Base-by-base conservation (phyloP, 2,797 vertebrate species). In the Peromyscus eremicus region DNA sequence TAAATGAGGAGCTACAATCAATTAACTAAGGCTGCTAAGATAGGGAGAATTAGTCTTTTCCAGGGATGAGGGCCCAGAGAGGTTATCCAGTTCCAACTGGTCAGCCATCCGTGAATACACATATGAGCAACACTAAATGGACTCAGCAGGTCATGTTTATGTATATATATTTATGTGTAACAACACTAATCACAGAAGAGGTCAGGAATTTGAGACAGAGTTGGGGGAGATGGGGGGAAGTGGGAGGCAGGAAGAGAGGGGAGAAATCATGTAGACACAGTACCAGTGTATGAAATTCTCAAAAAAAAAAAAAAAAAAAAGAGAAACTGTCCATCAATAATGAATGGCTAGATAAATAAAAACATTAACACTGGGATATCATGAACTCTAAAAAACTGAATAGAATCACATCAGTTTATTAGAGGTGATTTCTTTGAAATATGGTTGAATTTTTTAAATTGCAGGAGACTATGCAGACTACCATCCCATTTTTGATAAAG, bases 281-380 rank as follows among this genome's bases (percentile, higher is more conserved):
- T 10, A 62, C 27, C 57, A 14, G 29, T 83, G 57, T 17, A 29
- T 62, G 57, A 83, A 29, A 62, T 83, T 43, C 37, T 83, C 57
- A 14, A 29, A 62, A 83, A 62, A 5, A 40, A n/a, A 37, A 13
- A 88, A 43, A 96, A 97, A 95, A 89, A 52, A 52, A 52, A 79
- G 57, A 89, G 34, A 40, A 32, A 52, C 40, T n/a, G 46, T 57
- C 21, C 55, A 55, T 32, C 29, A 77, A 5, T 2, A 57, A 77
- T 2, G 8, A 95, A 76, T 55, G 27, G 6, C 55, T 89, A 19
- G 81, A 62, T 32, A 73, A 88, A 77, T 14, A 86, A 62, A n/a
- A 88, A 34, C 23, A 55, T 19, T 64, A 79, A 64, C 49, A 49
- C 40, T 64, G 85, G 68, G 73, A 52, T 76, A 82, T 40, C 80